Evolutionary conservation across 2,797 vertebrate genomes (phyloP).

Genomic region (Semaprochilodus insignis): DNA sequence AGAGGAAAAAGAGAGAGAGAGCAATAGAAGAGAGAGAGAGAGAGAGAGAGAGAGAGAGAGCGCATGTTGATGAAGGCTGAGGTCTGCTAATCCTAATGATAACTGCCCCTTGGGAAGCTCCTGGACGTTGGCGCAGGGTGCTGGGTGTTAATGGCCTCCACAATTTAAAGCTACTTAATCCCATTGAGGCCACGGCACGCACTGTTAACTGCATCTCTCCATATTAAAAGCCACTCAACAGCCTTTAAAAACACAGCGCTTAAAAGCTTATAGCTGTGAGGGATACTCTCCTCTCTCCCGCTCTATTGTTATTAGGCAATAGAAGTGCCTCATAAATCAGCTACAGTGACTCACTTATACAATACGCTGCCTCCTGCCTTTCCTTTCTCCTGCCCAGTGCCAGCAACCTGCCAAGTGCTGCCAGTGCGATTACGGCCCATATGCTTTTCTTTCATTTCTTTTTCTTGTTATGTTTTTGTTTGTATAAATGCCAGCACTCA

Average conservation of each 20-base stretch:
- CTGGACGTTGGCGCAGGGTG: slow-evolving; percentile 67
- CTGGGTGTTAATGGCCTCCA: slow-evolving; percentile 77
- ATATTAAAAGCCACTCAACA: slow-evolving; percentile 77
- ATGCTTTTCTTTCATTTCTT: not conserved
- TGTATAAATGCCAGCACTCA: not conserved
- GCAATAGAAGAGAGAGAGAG: not conserved
- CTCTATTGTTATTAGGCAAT: slow-evolving; percentile 59
- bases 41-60: slow-evolving; percentile 10
- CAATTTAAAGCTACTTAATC: slow-evolving; percentile 81
- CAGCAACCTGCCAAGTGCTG: slow-evolving; percentile 25
- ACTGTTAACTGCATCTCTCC: slow-evolving; percentile 70
- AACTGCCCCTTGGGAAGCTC: slow-evolving; percentile 73
- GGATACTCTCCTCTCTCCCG: slow-evolving; percentile 59
- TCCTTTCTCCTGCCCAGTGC: slow-evolving; percentile 7
- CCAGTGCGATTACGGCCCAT: slow-evolving; percentile 15
- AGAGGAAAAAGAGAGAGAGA: slow-evolving; percentile 4
- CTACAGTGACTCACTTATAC: slow-evolving; percentile 28
- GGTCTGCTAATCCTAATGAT: slow-evolving; percentile 78
- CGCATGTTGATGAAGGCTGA: slow-evolving; percentile 49
- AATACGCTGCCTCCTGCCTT: not conserved
- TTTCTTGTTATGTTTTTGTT: not conserved
- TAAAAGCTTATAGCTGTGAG: slow-evolving; percentile 64
- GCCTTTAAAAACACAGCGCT: slow-evolving; percentile 58
- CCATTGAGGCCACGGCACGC: slow-evolving; percentile 71
- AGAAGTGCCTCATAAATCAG: slow-evolving; percentile 43